Evolutionary conservation across 2,888 invertebrate genomes (phyloP).

Genomic region (Sinodicranocentrus sp.): DNA sequence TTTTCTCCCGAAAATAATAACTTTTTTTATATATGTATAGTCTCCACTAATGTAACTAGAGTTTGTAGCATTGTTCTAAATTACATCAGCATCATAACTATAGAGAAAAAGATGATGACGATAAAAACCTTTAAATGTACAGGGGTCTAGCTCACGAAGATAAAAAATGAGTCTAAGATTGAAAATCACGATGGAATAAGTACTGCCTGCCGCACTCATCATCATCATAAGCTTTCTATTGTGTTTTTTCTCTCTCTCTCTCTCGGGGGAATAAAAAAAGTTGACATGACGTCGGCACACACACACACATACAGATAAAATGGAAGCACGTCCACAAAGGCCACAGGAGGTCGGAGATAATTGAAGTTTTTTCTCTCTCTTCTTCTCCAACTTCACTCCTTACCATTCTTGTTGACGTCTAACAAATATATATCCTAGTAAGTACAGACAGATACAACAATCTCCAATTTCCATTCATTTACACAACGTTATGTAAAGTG

Average conservation of each 20-base stretch:
- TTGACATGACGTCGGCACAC: conserved; percentile 63
- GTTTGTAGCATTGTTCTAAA: conserved; percentile 33
- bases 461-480: conserved; percentile 46
- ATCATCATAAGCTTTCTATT: too few relatives aligned
- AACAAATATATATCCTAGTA: conserved; percentile 30
- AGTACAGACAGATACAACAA: conserved; percentile 48
- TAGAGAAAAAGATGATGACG: too few relatives aligned
- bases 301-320: conserved; percentile 54
- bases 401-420: conserved; percentile 57
- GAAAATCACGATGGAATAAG: conserved; percentile 45
- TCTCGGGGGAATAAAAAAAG: conserved; percentile 28
- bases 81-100: conserved; percentile 16
- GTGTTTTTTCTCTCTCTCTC: neutral
- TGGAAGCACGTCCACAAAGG: conserved; percentile 62
- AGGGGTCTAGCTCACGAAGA: too few relatives aligned
- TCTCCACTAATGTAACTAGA: too few relatives aligned
- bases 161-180: conserved; percentile 30
- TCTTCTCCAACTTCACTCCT: conserved; percentile 19
- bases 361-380: conserved; percentile 59
- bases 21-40: too few relatives aligned
- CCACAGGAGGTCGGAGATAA: conserved; percentile 64
- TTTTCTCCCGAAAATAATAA: neutral
- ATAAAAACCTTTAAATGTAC: too few relatives aligned
- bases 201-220: neutral
- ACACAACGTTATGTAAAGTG: conserved; percentile 11